Percentiles rank a stretch among this genome's conserved stretches.
Evolutionary conservation across 1,140 invertebrate genomes (phyloP).

Genomic region (Drosophila virilis): DNA sequence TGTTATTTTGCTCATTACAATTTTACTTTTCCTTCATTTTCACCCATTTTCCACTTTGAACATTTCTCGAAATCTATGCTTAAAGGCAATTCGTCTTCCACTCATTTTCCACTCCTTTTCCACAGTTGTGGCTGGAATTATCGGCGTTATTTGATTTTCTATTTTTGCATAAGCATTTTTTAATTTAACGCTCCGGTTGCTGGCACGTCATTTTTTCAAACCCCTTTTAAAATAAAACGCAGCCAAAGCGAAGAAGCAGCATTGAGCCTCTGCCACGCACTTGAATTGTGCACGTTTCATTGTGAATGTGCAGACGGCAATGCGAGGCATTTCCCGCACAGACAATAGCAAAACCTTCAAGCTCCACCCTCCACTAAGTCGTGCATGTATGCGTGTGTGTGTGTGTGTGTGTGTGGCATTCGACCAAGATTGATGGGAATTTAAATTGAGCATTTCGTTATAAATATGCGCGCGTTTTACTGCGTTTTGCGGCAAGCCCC

Average conservation of each 20-base stretch:
- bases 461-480: constrained; percentile 82
- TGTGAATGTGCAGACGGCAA: constrained; percentile 26
- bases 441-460: constrained; percentile 83
- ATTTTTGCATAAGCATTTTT: constrained; percentile 73
- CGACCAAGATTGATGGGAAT: constrained; percentile 79
- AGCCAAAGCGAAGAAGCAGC: constrained; percentile 19
- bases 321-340: constrained; percentile 5
- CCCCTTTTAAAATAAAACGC: constrained; percentile 25
- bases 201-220: constrained; percentile 22
- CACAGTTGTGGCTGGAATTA: too few relatives aligned
- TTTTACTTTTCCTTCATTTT: too few relatives aligned
- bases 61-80: too few relatives aligned
- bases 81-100: too few relatives aligned
- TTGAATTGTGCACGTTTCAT: neutral
- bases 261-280: constrained; percentile 17
- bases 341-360: neutral
- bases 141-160: constrained; percentile 10
- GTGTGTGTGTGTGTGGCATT: too few relatives aligned
- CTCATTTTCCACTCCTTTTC: too few relatives aligned
- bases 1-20: too few relatives aligned
- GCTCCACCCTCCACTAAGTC: neutral
- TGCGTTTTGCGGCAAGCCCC: constrained; percentile 71
- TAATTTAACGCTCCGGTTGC: constrained; percentile 75
- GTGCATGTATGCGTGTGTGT: too few relatives aligned
- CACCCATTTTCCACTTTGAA: too few relatives aligned